Conservation (phyloP, 1,140 invertebrate species). For the Scaptodrosophila lebanonensis region DNA sequence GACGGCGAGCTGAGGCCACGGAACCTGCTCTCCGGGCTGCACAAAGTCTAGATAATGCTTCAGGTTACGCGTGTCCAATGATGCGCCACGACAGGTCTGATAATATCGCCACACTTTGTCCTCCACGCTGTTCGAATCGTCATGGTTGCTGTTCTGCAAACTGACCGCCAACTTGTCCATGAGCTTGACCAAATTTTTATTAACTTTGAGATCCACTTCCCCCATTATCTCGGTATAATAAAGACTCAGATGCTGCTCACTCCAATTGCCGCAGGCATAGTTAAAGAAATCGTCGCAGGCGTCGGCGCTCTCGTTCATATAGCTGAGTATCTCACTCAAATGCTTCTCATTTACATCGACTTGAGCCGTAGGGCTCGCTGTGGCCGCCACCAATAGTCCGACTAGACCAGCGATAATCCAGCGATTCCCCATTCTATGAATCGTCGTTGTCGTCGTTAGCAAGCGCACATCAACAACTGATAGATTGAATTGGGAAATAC, state of each 20-base stretch:
- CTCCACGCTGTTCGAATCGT: constrained; percentile 9
- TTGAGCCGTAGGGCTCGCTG: no score
- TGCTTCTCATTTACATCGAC: constrained; percentile 17
- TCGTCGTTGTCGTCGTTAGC: no score
- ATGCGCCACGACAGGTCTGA: constrained; percentile 24
- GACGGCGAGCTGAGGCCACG: constrained; percentile 38
- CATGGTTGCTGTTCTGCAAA: neutral
- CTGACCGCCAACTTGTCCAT: constrained; percentile 17
- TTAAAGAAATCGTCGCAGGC: constrained; percentile 53
- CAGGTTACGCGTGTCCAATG: neutral
- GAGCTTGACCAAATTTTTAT: constrained; percentile 28
- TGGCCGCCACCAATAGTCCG: no score
- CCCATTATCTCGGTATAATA: constrained; percentile 44
- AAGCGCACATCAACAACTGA: no score
- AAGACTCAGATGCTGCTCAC: constrained; percentile 8
- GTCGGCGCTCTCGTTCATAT: constrained; percentile 31
- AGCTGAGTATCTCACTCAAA: constrained; percentile 33
- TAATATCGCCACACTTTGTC: constrained; percentile 29
- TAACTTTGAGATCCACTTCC: constrained; percentile 46
- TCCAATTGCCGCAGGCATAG: constrained; percentile 66
- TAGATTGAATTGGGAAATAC: no score
- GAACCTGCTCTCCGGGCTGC: constrained; percentile 21
- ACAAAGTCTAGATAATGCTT: constrained; percentile 26
- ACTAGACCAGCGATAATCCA: no score
- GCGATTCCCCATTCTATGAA: no score